Evolutionary conservation across 1,140 invertebrate species (phyloP).

Genomic region (Nomia melanderi): DNA sequence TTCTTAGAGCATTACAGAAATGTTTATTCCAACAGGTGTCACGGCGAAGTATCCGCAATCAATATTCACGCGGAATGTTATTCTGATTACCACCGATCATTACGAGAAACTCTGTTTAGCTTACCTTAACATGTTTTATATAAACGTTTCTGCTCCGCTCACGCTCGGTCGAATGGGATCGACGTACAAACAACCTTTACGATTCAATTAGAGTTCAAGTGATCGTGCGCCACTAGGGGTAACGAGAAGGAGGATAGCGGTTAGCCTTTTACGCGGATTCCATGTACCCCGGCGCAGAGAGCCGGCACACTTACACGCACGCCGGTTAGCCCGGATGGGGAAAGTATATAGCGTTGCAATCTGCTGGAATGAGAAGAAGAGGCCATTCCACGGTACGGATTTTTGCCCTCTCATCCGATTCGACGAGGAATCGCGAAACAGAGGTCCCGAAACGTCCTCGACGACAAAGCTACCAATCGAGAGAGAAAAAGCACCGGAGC

Average conservation of each 20-base stretch:
- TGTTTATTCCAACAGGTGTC: background rate
- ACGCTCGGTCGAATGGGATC: slow-evolving; percentile 1
- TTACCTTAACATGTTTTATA: background rate
- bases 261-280: background rate
- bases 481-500: slow-evolving; percentile 54
- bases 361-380: background rate
- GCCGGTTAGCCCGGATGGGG: background rate
- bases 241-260: slow-evolving; percentile 9
- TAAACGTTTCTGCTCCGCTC: background rate
- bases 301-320: background rate
- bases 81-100: background rate
- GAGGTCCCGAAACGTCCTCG: slow-evolving; percentile 44
- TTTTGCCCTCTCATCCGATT: slow-evolving; percentile 61
- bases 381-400: slow-evolving; percentile 7
- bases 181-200: slow-evolving; percentile 17
- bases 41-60: background rate
- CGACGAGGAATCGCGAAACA: slow-evolving; percentile 38
- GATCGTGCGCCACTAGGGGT: background rate
- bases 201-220: slow-evolving; percentile 30
- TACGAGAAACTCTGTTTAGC: background rate
- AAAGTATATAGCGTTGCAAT: slow-evolving; percentile 17
- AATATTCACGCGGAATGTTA: background rate
- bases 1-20: background rate
- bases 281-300: background rate
- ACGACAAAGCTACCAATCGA: slow-evolving; percentile 63